Evolutionary conservation across 2,797 vertebrate species (phyloP), one percentile per base, ranked within the genome.

Genomic region (Syncerus caffer): DNA sequence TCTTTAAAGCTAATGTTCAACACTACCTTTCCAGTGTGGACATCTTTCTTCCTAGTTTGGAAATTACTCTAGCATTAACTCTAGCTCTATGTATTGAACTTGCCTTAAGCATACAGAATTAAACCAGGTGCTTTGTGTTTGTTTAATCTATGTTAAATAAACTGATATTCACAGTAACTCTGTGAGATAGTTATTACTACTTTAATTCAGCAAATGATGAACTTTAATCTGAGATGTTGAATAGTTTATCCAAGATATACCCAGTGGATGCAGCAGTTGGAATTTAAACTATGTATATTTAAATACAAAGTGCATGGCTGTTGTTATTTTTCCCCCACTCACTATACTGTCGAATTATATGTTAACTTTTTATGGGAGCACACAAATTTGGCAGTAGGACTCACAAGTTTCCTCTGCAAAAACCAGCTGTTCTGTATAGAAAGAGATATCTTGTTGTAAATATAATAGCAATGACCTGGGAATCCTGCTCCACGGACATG

Each of bases 131-230:
- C 6, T 93, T 55, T 84, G 23, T 50, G 21, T 53, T 64, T 58
- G 50, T 92, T 83, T 94, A 84, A 92, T 74, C 58, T 67, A 25
- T 15, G n/a, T 76, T 45, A 50, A 92, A 88, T 89, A 19, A 67
- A 42, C 57, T 83, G 34, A 64, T 79, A 19, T 83, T 89, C 84
- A 74, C 17, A 51, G 34, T 80, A 85, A 92, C 58, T 83, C 51
- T 57, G 16, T 42, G 23, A 89, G 47, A 79, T 34, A 85, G 23
- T 15, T 85, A 90, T 88, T 76, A 58, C 34, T 89, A 19, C 76
- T 96, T 93, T 45, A 64, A 71, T 92, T 96, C 84, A 91, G 42
- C 45, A 90, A 80, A 83, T 34, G 13, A 50, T 78, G 8, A 93
- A 31, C 5, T 76, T 76, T 47, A 62, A 53, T 31, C n/a, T 38